Conservation (phyloP, 2,888 invertebrate species). For the Myopa testacea region DNA sequence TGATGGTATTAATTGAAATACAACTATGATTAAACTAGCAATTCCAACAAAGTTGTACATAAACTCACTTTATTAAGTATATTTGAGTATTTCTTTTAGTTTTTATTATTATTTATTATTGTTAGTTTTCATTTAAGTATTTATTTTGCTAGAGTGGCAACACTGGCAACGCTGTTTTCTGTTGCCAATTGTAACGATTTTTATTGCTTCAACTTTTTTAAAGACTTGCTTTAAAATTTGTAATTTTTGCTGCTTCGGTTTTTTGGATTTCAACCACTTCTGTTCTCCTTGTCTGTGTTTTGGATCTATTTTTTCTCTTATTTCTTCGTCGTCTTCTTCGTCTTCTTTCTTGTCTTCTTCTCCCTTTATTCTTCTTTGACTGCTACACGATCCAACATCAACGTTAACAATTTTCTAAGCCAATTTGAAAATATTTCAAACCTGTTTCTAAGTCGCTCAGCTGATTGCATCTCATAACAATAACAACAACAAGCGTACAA, state of each 20-base stretch:
- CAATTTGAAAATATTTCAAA: conserved; percentile 36
- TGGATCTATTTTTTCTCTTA: neutral
- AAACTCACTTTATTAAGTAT: no score
- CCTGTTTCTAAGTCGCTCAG: conserved; percentile 42
- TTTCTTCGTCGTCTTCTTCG: conserved; percentile 5
- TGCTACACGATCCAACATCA: neutral
- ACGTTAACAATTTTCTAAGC: conserved; percentile 30
- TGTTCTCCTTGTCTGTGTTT: neutral
- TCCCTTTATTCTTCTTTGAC: neutral
- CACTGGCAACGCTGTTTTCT: no score
- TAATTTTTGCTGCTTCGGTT: neutral
- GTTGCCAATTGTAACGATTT: no score
- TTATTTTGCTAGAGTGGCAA: no score
- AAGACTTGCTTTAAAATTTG: neutral
- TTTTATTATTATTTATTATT: no score
- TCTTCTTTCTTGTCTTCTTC: conserved; percentile 6
- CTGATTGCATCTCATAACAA: conserved; percentile 32
- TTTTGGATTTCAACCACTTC: neutral
- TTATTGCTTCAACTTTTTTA: no score
- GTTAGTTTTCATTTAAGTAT: no score
- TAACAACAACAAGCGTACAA: neutral
- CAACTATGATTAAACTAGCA: no score
- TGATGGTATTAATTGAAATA: no score
- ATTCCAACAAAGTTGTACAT: no score
- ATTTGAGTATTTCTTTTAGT: no score